Conservation (phyloP, 2,797 vertebrate genomes). For the Phoeniculus purpureus region DNA sequence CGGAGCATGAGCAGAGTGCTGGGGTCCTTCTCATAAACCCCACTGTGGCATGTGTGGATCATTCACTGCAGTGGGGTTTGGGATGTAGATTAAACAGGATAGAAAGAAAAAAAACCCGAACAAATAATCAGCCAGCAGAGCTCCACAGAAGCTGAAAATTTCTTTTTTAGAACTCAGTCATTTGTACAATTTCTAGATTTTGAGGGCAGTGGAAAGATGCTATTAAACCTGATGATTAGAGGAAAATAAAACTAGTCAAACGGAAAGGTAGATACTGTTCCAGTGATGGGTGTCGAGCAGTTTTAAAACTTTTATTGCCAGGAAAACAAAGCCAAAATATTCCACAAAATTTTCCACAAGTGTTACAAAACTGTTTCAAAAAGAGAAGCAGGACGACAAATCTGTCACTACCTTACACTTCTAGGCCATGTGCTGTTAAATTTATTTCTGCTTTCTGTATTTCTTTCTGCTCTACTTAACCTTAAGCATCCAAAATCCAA, state of each 20-base stretch:
- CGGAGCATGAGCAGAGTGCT: accelerated
- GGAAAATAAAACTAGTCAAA: constrained; percentile 35
- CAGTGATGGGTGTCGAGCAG: neutral
- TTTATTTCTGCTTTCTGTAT: neutral
- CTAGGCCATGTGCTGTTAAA: neutral
- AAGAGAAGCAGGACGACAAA: neutral
- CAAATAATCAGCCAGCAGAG: neutral
- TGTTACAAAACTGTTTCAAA: neutral
- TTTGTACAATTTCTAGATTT: constrained; percentile 35
- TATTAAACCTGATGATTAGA: constrained; percentile 10
- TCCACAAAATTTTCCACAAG: neutral
- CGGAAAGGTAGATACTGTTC: constrained; percentile 30
- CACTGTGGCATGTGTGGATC: accelerated
- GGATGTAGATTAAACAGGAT: neutral
- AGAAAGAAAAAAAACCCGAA: neutral
- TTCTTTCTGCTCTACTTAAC: neutral
- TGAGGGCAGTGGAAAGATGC: neutral
- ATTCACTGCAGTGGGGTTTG: neutral
- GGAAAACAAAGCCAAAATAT: constrained; percentile 12
- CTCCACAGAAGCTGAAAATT: neutral
- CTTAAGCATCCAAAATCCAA: neutral
- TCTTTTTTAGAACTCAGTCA: neutral
- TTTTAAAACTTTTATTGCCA: constrained; percentile 15
- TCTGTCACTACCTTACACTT: neutral
- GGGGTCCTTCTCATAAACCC: accelerated